Evolutionary conservation across 2,113 vertebrate genomes (phyloP).

Genomic region (Gadus chalcogrammus): DNA sequence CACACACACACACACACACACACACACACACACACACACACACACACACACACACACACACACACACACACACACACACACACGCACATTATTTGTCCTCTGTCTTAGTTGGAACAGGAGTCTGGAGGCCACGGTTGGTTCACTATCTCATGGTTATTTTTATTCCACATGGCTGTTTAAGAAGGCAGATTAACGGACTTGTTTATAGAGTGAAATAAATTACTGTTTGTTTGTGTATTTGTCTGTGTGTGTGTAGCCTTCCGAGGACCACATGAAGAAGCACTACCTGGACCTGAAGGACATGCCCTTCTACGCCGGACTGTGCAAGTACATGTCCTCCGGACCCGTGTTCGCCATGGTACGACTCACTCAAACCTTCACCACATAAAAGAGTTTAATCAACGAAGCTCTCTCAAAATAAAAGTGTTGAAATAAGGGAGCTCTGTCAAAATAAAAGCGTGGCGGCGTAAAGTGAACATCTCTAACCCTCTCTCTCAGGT

Average conservation of each 20-base stretch:
- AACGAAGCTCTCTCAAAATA: too few species aligned
- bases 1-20: too few species aligned
- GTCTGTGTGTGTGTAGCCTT: slow-evolving; percentile 67
- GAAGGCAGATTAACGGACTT: not conserved
- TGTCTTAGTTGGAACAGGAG: too few species aligned
- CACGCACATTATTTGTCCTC: too few species aligned
- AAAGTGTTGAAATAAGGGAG: not conserved
- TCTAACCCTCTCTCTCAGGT: slow-evolving; percentile 67
- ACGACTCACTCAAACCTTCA: slow-evolving; percentile 24
- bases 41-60: too few species aligned
- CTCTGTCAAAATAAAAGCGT: not conserved
- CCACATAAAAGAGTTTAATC: not conserved
- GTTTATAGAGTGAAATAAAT: too few species aligned
- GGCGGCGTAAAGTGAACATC: not conserved
- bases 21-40: too few species aligned
- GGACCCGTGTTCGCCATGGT: slow-evolving; percentile 91
- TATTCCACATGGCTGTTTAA: not conserved
- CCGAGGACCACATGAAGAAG: slow-evolving; percentile 83
- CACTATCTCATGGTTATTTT: too few species aligned
- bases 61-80: too few species aligned
- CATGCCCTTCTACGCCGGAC: slow-evolving; percentile 82
- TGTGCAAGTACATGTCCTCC: slow-evolving; percentile 88
- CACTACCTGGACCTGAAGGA: slow-evolving; percentile 93
- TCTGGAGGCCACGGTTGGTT: too few species aligned
- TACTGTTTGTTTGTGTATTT: not conserved